Evolutionary conservation across 2,888 invertebrate species (phyloP).

Genomic region (Apamea anceps): DNA sequence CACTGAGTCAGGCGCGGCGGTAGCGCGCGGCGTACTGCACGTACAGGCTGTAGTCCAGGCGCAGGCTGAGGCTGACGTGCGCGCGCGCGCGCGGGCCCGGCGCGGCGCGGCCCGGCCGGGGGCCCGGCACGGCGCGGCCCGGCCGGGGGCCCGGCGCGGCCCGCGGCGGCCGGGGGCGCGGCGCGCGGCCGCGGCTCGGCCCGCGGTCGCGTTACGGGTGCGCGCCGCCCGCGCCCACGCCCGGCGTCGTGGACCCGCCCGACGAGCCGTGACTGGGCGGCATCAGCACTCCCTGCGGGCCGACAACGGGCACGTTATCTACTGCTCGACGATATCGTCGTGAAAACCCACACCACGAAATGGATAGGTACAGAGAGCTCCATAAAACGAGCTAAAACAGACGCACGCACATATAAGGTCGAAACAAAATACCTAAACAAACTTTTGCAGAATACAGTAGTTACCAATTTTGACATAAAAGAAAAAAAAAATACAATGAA

Average conservation of each 20-base stretch:
- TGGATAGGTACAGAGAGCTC: slow-evolving; percentile 3
- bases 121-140: slow-evolving; percentile 55
- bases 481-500: not conserved
- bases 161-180: slow-evolving; percentile 17
- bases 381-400: not conserved
- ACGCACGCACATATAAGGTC: not conserved
- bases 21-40: slow-evolving; percentile 27
- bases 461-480: not conserved
- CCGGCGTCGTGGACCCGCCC: slow-evolving; percentile 78
- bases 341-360: slow-evolving; percentile 31
- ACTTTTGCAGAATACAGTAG: not conserved
- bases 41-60: slow-evolving; percentile 47
- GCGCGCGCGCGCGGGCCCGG: slow-evolving; percentile 39
- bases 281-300: slow-evolving; percentile 77
- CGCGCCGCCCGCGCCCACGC: slow-evolving; percentile 70
- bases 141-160: slow-evolving; percentile 67
- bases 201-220: slow-evolving; percentile 76
- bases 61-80: slow-evolving; percentile 30
- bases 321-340: not conserved
- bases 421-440: not conserved
- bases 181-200: slow-evolving; percentile 41
- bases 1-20: slow-evolving; percentile 32
- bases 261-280: slow-evolving; percentile 76
- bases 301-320: not conserved
- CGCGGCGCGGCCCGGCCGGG: slow-evolving; percentile 13